Evolutionary conservation across 2,797 vertebrate genomes (phyloP), one percentile per base, ranked within the genome.

Genomic region (Rhodeus uyekii): DNA sequence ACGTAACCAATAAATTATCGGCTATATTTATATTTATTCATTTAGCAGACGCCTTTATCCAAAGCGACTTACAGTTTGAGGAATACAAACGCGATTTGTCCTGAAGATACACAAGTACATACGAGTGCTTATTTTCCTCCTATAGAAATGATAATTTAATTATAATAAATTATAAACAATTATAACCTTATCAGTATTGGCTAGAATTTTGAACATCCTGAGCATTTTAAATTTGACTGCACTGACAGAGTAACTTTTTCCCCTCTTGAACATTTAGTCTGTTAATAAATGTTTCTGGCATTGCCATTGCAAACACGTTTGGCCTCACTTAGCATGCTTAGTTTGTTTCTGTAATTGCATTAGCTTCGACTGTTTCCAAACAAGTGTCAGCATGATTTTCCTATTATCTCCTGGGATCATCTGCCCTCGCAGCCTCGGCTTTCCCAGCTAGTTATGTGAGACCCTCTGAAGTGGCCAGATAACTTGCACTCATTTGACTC

Each of bases 191-290:
- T n/a, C n/a, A n/a, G n/a, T n/a, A n/a, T n/a, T n/a, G n/a, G n/a
- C n/a, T n/a, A n/a, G n/a, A n/a, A n/a, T n/a, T n/a, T n/a, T n/a
- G n/a, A n/a, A n/a, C n/a, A n/a, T n/a, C n/a, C n/a, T n/a, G n/a
- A n/a, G n/a, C n/a, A n/a, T n/a, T n/a, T n/a, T n/a, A n/a, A n/a
- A n/a, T n/a, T n/a, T n/a, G 78, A 84, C 63, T 24, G 76, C 78
- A 83, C 91, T 91, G 92, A 89, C 84, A 87, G 92, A 93, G 90
- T 91, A 89, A 91, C 87, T 90, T 87, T 89, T 93, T 93, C 90
- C 89, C 90, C 90, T 92, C 89, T 91, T 94, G 76, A 92, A 94
- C 93, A 92, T 93, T 94, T 95, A 46, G 92, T 92, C 77, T 83
- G 36, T 58, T 84, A 78, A 85, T 84, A 60, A 85, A 80, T 82